phyloP scores from a whole-genome alignment of 1,140 invertebrate genomes.

The Trypoxylus dichotomus region DNA sequence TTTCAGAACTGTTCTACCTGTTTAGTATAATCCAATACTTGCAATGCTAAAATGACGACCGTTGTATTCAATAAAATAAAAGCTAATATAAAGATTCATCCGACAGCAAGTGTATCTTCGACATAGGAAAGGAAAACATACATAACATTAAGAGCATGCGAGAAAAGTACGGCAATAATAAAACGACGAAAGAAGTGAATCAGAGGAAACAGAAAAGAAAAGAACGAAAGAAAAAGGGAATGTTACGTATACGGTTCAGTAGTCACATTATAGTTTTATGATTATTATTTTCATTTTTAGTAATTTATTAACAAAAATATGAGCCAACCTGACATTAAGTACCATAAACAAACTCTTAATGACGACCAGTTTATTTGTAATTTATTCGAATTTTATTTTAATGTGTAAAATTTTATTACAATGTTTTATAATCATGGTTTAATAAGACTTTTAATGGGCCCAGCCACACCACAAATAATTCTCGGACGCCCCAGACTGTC shows the following conservation, averaged over 20 bases:
- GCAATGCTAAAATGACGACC: background rate
- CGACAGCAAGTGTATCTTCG: slow-evolving; percentile 25
- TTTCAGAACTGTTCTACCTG: no score
- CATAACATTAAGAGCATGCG: background rate
- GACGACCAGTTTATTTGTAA: slow-evolving; percentile 53
- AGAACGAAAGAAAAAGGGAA: background rate
- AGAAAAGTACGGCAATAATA: background rate
- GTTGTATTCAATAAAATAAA: slow-evolving; percentile 35
- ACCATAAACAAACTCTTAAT: slow-evolving; percentile 54
- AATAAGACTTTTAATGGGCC: slow-evolving; percentile 51
- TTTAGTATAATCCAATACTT: background rate
- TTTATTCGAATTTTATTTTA: slow-evolving; percentile 56
- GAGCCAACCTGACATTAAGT: slow-evolving; percentile 50
- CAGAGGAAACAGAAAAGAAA: background rate
- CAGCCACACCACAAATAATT: slow-evolving; percentile 48
- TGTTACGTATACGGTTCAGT: slow-evolving; percentile 43
- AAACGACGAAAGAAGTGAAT: background rate
- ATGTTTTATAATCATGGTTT: slow-evolving; percentile 55
- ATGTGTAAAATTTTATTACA: slow-evolving; percentile 55
- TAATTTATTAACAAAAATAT: slow-evolving; percentile 56
- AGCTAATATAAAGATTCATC: slow-evolving; percentile 27
- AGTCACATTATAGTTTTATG: slow-evolving; percentile 54
- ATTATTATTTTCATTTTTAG: slow-evolving; percentile 53
- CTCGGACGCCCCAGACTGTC: slow-evolving; percentile 10
- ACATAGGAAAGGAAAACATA: slow-evolving; percentile 18